Evolutionary conservation across 1,140 invertebrate genomes (phyloP), one percentile per base, ranked within the genome.

Genomic region (Lepidurus packardi): DNA sequence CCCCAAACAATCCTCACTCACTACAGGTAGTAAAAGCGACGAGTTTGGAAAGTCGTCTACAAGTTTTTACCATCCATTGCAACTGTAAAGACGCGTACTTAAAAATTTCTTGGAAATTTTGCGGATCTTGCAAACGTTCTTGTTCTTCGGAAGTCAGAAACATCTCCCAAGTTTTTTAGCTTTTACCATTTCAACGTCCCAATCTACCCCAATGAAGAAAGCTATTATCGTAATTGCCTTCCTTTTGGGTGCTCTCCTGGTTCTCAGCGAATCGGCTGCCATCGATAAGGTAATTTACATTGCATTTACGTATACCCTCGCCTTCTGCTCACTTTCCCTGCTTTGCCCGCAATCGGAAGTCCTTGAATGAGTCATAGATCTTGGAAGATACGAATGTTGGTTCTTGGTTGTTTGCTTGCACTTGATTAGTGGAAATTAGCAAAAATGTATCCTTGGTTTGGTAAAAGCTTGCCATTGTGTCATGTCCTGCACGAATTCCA

Each of bases 181-280:
- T 65, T 7, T 7, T 21, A 21, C 21, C 8, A 11, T 1, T 65
- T 65, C 53, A 1, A 65, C 53, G 53, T 16, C 16, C 16, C 7
- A 65, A 65, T 16, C 13, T 65, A 7, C 21, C 10, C 21, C 53
- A 65, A 65, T 65, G 53, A 65, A 13, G 53, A 65, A 65, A 65
- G 53, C 53, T 9, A 65, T 65, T 21, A n/a, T n/a, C 53, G 53
- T 65, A 65, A 65, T 65, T 65, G 53, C 53, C 53, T 65, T 65
- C 16, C 16, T 65, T n/a, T 65, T 65, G 53, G 53, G 53, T 65
- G 53, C 21, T 16, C 53, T 65, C 21, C 21, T 65, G 53, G 53
- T 65, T 21, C 21, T 65, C 53, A 65, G 53, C 53, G 53, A 65
- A 65, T 65, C 53, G 16, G 53, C 53, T 65, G 53, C 53, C 16